These are phyloP conservation scores for Octonoba sinensis DNA, from an alignment of 2,888 invertebrate species.

Conservation along the genomic window DNA sequence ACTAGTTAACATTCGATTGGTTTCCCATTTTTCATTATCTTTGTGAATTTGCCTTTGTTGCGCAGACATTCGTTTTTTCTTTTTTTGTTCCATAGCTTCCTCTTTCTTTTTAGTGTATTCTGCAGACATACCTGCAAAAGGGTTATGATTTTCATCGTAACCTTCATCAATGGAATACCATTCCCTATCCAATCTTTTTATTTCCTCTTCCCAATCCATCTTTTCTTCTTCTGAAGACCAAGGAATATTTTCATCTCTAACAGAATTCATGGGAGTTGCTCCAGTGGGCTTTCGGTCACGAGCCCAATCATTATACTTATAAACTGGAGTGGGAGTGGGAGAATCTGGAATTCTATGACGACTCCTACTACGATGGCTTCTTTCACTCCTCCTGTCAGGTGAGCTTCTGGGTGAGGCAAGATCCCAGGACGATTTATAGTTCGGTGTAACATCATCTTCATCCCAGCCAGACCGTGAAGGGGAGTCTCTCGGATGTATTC, in stretches of 20 bases:
- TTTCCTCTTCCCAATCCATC: slow-evolving; percentile 85
- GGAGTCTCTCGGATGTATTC: slow-evolving; percentile 72
- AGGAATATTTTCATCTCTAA: slow-evolving; percentile 44
- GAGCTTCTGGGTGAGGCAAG: slow-evolving; percentile 82
- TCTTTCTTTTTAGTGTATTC: slow-evolving; percentile 95
- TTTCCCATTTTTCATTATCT: slow-evolving; percentile 99
- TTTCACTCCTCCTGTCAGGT: slow-evolving; percentile 61
- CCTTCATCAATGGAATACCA: slow-evolving; percentile 98
- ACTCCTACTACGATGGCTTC: slow-evolving; percentile 64
- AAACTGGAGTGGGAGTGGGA: slow-evolving; percentile 87
- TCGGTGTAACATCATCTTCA: slow-evolving; percentile 75
- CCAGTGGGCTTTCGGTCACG: slow-evolving; percentile 79
- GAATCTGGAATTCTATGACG: slow-evolving; percentile 74
- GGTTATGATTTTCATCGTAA: slow-evolving; percentile 92
- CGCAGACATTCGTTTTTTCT: slow-evolving; percentile 93
- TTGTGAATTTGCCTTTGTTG: slow-evolving; percentile 97
- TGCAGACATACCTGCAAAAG: slow-evolving; percentile 88
- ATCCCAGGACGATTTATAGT: slow-evolving; percentile 89
- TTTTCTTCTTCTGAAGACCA: slow-evolving; percentile 55
- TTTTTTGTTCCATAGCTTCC: slow-evolving; percentile 88
- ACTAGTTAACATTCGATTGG: slow-evolving; percentile 93
- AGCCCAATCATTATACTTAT: slow-evolving; percentile 86
- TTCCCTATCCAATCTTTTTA: slow-evolving; percentile 89
- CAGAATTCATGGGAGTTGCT: slow-evolving; percentile 75
- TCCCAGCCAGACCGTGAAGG: slow-evolving; percentile 75